phyloP scores from a whole-genome alignment of 2,113 vertebrate species.

The Macquaria ambigua region DNA sequence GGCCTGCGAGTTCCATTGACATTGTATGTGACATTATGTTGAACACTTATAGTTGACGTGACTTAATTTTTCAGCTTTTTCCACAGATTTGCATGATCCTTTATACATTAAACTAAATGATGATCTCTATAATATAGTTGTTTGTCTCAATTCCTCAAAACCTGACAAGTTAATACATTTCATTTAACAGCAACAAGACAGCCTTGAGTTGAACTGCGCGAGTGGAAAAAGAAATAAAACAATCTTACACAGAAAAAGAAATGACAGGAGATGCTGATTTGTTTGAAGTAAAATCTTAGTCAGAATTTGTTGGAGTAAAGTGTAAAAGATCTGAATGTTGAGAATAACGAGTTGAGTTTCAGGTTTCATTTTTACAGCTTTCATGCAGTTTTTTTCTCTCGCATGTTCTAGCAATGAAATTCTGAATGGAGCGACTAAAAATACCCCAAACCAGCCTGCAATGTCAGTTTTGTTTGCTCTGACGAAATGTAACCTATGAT shows the following conservation, averaged over 20 bases:
- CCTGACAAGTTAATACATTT: neutral
- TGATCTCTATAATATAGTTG: neutral
- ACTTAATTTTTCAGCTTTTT: neutral
- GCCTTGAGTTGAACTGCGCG: neutral
- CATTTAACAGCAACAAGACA: neutral
- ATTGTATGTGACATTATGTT: neutral
- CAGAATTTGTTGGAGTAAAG: neutral
- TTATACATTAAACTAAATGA: neutral
- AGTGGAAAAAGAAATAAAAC: neutral
- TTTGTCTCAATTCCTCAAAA: neutral
- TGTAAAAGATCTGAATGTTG: neutral
- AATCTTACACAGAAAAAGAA: neutral
- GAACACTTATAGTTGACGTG: neutral
- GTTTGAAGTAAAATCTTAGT: constrained; percentile 9
- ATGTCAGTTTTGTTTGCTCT: neutral
- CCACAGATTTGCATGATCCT: neutral
- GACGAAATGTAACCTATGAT: neutral
- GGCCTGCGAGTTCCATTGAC: neutral
- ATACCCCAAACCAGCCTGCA: neutral
- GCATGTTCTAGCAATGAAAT: neutral
- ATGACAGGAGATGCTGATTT: neutral
- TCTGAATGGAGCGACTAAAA: neutral
- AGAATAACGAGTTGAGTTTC: neutral
- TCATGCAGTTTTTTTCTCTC: neutral
- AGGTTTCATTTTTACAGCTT: neutral